Conservation (phyloP, 2,888 invertebrate genomes). For the Adelphocoris suturalis region DNA sequence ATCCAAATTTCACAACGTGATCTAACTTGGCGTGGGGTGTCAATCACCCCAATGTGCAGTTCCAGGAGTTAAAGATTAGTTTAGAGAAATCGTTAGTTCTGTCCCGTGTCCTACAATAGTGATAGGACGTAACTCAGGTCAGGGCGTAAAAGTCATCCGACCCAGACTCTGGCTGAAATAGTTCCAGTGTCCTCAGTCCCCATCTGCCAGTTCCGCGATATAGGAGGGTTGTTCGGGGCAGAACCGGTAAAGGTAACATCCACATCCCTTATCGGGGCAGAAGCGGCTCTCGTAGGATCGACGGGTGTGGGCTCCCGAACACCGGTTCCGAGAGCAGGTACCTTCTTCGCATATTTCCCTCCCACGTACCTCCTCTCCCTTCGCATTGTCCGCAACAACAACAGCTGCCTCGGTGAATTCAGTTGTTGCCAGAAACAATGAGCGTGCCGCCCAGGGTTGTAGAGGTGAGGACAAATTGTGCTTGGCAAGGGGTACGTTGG, state of each 20-base stretch:
- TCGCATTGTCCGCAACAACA: conserved; percentile 7
- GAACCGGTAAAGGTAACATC: conserved; percentile 16
- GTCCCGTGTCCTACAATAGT: too few relatives aligned
- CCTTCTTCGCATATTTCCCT: background rate
- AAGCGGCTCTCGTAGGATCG: background rate
- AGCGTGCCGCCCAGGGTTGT: background rate
- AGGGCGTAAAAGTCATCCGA: background rate
- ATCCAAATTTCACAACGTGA: too few relatives aligned
- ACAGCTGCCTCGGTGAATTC: conserved; percentile 39
- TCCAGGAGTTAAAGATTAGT: too few relatives aligned
- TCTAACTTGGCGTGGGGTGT: too few relatives aligned
- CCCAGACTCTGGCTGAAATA: background rate
- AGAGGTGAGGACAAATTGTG: conserved; percentile 18
- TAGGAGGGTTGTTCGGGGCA: background rate
- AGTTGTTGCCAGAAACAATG: conserved; percentile 39
- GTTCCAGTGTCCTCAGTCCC: background rate
- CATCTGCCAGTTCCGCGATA: background rate
- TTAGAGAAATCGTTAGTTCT: too few relatives aligned
- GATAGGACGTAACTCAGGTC: too few relatives aligned
- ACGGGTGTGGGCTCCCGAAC: background rate
- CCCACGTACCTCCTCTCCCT: background rate
- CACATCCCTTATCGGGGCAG: conserved; percentile 15
- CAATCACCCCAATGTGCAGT: too few relatives aligned
- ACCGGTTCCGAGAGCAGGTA: conserved; percentile 10
- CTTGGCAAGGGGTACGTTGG: conserved; percentile 4